Base-by-base conservation (phyloP, 2,113 vertebrate species). In the Sphyrna mokarran region DNA sequence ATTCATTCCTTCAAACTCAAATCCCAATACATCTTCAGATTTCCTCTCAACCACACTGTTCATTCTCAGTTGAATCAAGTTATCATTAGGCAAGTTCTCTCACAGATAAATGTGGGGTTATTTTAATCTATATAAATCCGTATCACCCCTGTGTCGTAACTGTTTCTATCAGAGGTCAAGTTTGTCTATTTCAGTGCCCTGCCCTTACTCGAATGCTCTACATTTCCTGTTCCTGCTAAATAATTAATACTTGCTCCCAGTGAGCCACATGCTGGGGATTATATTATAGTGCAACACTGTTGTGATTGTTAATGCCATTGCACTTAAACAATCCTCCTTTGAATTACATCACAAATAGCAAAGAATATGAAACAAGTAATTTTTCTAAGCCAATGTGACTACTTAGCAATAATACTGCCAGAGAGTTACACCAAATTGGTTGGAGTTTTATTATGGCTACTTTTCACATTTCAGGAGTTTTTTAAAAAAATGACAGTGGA, bases 1-100 rank as follows among this genome's bases (percentile, higher is more conserved):
- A 33, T 97, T 96, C 93, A 97, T 96, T 96, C 97, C 3, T 48
- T 95, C 69, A 70, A 29, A 63, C 61, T 93, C 89, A 66, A 95
- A 72, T 54, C 37, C 66, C 68, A 72, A 95, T 76, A 26, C 26
- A 70, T 72, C 94, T 95, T 72, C 94, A 69, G 63, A 22, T 69
- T 94, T 94, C 91, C 16, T 69, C 61, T 94, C 63, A 95, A 95
- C 93, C 69, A 95, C 54, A 76, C 76, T 14, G 26, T 63, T 66
- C 89, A 95, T 54, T 72, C 22, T 72, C 69, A 70, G 68, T 54
- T 29, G 94, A 70, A 33, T 23, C 68, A 40, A 76, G 40, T 48
- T 48, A 22, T 20, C 68, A 70, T 94, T 43, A 54, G 40, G 16
- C 68, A 95, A 26, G 37, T 10, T 29, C 23, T 72, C 23, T 63